Conservation (phyloP, 2,797 vertebrate genomes). For the Nothura maculosa region DNA sequence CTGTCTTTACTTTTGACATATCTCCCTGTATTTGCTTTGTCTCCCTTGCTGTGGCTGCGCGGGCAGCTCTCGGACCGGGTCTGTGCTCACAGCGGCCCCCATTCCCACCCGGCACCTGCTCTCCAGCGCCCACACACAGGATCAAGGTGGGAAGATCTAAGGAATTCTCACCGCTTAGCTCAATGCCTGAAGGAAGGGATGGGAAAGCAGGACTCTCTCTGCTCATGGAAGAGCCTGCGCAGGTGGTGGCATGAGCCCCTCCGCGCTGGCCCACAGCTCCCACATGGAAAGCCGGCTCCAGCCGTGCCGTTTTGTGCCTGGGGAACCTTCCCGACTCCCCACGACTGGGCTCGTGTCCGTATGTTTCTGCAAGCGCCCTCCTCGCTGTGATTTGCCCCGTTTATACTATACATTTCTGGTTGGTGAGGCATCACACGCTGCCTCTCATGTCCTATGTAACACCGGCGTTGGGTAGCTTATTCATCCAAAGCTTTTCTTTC, state of each 20-base stretch:
- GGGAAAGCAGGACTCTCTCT: too few species aligned
- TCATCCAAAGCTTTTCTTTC: not conserved
- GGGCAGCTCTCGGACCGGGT: not conserved
- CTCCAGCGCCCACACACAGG: not conserved
- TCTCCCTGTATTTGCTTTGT: not conserved
- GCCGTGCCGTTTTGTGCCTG: not conserved
- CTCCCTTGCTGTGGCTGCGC: not conserved
- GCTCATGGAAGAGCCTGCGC: not conserved
- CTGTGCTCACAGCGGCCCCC: not conserved
- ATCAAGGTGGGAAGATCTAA: rapidly evolving
- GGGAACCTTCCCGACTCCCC: not conserved
- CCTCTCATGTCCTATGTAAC: not conserved
- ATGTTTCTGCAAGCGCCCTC: not conserved
- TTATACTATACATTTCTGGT: not conserved
- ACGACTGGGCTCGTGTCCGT: not conserved
- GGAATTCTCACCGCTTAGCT: not conserved
- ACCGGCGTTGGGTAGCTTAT: not conserved
- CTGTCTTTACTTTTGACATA: not conserved
- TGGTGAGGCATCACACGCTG: not conserved
- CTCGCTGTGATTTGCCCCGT: not conserved
- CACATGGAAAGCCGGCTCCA: not conserved
- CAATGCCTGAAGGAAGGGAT: too few species aligned
- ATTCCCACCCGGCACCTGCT: not conserved
- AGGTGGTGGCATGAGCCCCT: not conserved
- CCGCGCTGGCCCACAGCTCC: not conserved